phyloP scores from a whole-genome alignment of 2,888 invertebrate genomes.

The Temnothorax unifasciatus region DNA sequence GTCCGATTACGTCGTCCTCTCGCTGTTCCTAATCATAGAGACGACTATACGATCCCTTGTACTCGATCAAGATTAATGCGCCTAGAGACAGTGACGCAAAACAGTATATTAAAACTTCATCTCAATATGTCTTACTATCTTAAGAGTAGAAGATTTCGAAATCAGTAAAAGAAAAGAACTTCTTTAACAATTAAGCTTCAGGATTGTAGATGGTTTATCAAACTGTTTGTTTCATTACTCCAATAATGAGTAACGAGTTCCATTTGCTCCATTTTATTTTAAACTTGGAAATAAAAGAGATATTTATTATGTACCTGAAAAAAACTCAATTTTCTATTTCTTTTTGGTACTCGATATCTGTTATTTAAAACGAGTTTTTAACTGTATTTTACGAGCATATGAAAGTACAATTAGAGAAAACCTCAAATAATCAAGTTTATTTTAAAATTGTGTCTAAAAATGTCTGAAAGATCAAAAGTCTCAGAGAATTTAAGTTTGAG shows the following conservation, averaged over 20 bases:
- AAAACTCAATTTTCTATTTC: background rate
- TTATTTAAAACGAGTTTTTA: background rate
- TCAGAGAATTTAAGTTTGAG: background rate
- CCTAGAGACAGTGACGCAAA: background rate
- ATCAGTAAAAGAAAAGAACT: background rate
- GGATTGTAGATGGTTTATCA: background rate
- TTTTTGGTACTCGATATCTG: background rate
- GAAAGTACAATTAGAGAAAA: background rate
- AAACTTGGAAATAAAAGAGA: background rate
- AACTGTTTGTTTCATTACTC: background rate
- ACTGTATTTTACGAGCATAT: background rate
- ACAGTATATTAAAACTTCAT: background rate
- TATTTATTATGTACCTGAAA: background rate
- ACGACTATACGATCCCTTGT: constrained; percentile 34
- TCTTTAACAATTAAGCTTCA: background rate
- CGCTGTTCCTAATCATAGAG: constrained; percentile 56
- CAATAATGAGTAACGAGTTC: too few species aligned
- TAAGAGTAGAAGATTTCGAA: background rate
- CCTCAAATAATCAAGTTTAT: background rate
- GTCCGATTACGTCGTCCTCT: constrained; percentile 46
- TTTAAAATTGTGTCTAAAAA: background rate
- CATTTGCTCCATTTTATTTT: background rate
- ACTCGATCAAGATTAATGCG: constrained; percentile 52
- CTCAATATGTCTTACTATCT: background rate
- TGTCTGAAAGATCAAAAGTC: background rate